Evolutionary conservation across 2,888 invertebrate genomes (phyloP), one percentile per base, ranked within the genome.

Genomic region (Clistopyga incitator): DNA sequence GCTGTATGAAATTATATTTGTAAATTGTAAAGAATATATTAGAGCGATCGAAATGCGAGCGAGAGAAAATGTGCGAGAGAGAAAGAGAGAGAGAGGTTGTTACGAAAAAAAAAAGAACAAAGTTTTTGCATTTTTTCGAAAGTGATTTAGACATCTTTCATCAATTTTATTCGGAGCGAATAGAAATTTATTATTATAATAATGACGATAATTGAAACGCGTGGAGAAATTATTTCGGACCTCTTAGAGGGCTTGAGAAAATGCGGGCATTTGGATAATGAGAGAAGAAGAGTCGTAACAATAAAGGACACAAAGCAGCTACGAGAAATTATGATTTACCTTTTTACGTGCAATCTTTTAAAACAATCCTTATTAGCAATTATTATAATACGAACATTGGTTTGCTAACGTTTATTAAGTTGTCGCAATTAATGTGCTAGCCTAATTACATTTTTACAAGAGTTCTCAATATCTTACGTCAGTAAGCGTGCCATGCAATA

Each of bases 1-100:
- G 86, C 88, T 89, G 89, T 90, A 91, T 91, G 88, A 90, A 91
- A 91, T 90, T 89, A 92, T 92, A 92, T 90, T 91, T 93, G 91
- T 93, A 92, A 92, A 92, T 91, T 93, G 89, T 92, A 91, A 91
- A 92, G 74, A 90, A 91, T 89, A 90, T 90, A 88, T 86, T 87
- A 87, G 84, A 79, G 84, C 85, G 72, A 79, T 76, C 34, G 80
- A 68, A 47, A 74, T 13, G 70, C 47, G 52, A 72, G 29, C n/a
- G n/a, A n/a, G 64, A 38, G 64, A 64, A 42, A 29, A 23, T 3
- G 54, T n/a, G 29, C 1, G 59, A 0, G 59, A n/a, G 34, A n/a
- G n/a, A n/a, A n/a, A n/a, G n/a, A n/a, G n/a, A 29, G n/a, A n/a
- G n/a, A 59, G 78, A 72, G 65, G 68, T 78, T 67, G 25, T 34